Percentiles rank a stretch among this genome's conserved stretches.
Evolutionary conservation across 2,888 invertebrate species (phyloP).

Genomic region (Clostera curtula): DNA sequence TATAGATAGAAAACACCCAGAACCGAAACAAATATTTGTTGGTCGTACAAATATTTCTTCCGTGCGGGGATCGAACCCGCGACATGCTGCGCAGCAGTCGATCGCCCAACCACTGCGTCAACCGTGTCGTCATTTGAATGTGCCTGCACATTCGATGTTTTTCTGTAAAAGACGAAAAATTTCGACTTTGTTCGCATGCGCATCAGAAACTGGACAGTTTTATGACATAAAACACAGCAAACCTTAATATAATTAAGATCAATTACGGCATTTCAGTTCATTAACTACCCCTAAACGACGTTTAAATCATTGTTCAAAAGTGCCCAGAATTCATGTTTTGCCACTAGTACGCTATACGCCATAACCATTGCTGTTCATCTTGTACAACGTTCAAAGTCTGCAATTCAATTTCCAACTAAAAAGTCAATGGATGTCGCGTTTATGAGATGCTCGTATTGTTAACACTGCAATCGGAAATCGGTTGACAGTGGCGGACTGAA

Average conservation of each 20-base stretch:
- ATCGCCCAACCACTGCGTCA: too few species aligned
- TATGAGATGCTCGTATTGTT: slow-evolving; percentile 2
- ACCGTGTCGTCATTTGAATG: too few species aligned
- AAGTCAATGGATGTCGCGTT: slow-evolving; percentile 10
- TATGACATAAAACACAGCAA: too few species aligned
- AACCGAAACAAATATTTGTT: too few species aligned
- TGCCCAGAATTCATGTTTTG: not conserved
- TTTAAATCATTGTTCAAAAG: slow-evolving; percentile 21
- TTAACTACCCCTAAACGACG: slow-evolving; percentile 24
- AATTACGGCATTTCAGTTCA: slow-evolving; percentile 27
- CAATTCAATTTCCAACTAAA: not conserved
- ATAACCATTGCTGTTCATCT: slow-evolving; percentile 9
- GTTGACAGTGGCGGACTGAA: slow-evolving; percentile 36
- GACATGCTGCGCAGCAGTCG: too few species aligned
- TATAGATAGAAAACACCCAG: too few species aligned
- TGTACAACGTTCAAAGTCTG: not conserved
- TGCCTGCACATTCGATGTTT: too few species aligned
- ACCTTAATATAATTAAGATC: slow-evolving; percentile 10
- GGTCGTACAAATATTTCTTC: too few species aligned
- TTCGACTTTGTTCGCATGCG: too few species aligned
- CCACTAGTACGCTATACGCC: slow-evolving; percentile 2
- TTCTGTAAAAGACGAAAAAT: too few species aligned
- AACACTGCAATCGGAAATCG: slow-evolving; percentile 25
- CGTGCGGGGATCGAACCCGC: too few species aligned
- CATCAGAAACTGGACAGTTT: too few species aligned